phyloP scores from a whole-genome alignment of 2,113 vertebrate genomes.

The Datnioides undecimradiatus region DNA sequence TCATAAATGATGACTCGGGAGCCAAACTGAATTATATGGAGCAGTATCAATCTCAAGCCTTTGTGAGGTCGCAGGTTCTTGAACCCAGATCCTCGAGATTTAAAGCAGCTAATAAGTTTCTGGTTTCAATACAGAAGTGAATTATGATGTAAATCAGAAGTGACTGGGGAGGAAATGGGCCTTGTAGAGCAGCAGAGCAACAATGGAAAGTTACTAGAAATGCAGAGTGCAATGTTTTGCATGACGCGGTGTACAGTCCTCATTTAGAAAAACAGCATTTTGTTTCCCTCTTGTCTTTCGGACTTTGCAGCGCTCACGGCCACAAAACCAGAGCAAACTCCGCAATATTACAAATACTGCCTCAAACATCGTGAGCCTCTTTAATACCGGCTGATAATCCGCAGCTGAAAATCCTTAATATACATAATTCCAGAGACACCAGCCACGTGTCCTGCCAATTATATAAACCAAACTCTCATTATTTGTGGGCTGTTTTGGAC shows the following conservation, averaged over 20 bases:
- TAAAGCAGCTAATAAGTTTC: constrained; percentile 48
- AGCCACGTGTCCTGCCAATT: constrained; percentile 12
- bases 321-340: constrained; percentile 11
- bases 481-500: constrained; percentile 5
- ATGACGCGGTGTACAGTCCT: constrained; percentile 35
- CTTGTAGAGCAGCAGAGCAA: constrained; percentile 9
- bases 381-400: constrained; percentile 50
- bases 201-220: constrained; percentile 28
- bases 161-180: constrained; percentile 50
- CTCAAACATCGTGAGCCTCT: constrained; percentile 25
- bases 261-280: constrained; percentile 22
- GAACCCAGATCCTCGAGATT: constrained; percentile 36
- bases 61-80: constrained; percentile 52
- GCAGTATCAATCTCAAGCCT: constrained; percentile 9
- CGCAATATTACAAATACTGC: constrained; percentile 25
- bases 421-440: constrained; percentile 21
- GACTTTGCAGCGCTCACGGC: neutral
- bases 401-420: constrained; percentile 21
- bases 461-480: neutral
- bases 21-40: constrained; percentile 33
- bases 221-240: constrained; percentile 21
- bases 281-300: neutral
- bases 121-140: constrained; percentile 33
- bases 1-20: constrained; percentile 52
- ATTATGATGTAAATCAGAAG: constrained; percentile 55